phyloP scores from a whole-genome alignment of 2,113 vertebrate genomes.

The Thunnus maccoyii region DNA sequence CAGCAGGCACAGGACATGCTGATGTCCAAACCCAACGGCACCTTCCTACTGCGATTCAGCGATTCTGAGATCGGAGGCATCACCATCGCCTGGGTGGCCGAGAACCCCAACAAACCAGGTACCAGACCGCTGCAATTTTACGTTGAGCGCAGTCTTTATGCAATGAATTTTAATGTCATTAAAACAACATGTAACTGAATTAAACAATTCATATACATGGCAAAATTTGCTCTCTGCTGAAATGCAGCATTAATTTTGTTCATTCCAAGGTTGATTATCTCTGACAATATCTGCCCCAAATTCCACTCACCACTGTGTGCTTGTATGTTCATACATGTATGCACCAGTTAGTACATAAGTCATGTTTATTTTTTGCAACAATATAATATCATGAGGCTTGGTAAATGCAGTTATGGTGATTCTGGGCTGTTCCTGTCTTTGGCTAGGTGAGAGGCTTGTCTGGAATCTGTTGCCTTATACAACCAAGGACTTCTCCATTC shows the following conservation, averaged over 20 bases:
- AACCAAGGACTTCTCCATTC: constrained; percentile 97
- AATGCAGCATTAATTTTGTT: neutral
- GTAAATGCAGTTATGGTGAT: neutral
- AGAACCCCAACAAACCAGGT: constrained; percentile 88
- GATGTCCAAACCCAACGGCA: constrained; percentile 95
- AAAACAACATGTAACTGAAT: neutral
- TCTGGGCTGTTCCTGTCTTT: neutral
- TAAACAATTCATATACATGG: neutral
- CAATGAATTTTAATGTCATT: neutral
- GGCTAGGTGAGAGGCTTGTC: constrained; percentile 94
- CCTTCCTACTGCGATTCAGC: constrained; percentile 95
- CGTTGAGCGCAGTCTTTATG: neutral
- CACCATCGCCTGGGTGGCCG: constrained; percentile 94
- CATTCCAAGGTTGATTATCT: neutral
- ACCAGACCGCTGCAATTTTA: neutral
- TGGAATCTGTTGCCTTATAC: constrained; percentile 99
- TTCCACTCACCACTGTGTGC: neutral
- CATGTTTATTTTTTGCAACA: neutral
- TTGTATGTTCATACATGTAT: neutral
- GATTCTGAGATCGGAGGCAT: constrained; percentile 98
- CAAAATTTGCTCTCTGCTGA: neutral
- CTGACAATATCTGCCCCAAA: neutral
- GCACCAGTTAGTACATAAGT: neutral
- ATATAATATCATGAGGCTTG: neutral
- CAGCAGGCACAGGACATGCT: constrained; percentile 96